Evolutionary conservation across 35 echinoderm and acorn worm species (phyloP).

Genomic region (Ptychodera flava): DNA sequence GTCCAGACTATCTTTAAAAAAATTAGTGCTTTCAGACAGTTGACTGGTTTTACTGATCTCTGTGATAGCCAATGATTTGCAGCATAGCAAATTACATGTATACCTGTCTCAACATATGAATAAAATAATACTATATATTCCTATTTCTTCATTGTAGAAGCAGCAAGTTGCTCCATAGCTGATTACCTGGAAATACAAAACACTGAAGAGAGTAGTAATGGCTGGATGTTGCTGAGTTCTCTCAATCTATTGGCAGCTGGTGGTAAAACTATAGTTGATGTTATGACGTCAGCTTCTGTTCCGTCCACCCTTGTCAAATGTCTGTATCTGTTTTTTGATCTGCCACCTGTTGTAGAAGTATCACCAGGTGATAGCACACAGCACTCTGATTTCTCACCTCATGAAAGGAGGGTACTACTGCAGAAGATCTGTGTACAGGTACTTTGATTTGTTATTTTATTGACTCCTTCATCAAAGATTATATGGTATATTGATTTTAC

Average conservation of each 20-base stretch:
- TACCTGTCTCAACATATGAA: too few relatives aligned
- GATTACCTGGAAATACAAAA: constrained; percentile 88
- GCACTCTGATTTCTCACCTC: constrained; percentile 23
- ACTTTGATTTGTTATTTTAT: not conserved
- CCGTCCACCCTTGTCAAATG: constrained; percentile 98
- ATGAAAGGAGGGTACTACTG: constrained; percentile 54
- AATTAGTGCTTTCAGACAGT: too few relatives aligned
- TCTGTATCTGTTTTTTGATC: constrained; percentile 96
- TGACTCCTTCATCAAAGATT: not conserved
- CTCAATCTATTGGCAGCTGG: constrained; percentile 79
- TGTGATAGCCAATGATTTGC: too few relatives aligned
- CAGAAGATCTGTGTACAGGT: constrained; percentile 84
- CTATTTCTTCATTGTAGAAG: constrained; percentile 43
- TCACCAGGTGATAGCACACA: not conserved
- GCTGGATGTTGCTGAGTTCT: constrained; percentile 91
- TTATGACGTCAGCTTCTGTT: constrained; percentile 85
- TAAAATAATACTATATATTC: constrained; percentile 7
- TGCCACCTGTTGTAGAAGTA: constrained; percentile 55
- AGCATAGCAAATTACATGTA: too few relatives aligned
- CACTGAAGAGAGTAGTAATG: constrained; percentile 80
- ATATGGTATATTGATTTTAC: too few relatives aligned
- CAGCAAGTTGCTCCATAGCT: constrained; percentile 90
- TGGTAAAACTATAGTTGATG: constrained; percentile 83
- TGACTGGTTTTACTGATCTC: too few relatives aligned
- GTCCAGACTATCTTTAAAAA: too few relatives aligned